Evolutionary conservation across 2,888 invertebrate species (phyloP), one percentile per base, ranked within the genome.

Genomic region (Noctua fimbriata): DNA sequence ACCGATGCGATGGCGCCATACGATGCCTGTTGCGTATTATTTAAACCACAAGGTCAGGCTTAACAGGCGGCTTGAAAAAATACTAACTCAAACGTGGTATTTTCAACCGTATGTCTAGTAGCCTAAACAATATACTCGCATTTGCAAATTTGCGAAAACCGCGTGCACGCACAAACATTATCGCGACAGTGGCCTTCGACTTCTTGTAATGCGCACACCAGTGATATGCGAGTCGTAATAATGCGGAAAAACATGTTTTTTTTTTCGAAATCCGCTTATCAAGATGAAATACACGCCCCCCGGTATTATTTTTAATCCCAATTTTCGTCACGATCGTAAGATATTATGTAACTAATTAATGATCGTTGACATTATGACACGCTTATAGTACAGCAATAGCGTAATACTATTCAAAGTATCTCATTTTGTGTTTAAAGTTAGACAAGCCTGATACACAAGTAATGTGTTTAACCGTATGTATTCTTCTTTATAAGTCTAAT

Each of bases 1-100:
- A 88, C 87, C 86, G 89, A 90, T 91, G 90, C 86, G 89, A 90
- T 91, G 90, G 92, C 93, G 93, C 89, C 90, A 89, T 87, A 88
- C 81, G 91, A 90, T 90, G 91, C 90, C 91, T 93, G 94, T 92
- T 95, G 95, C 95, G 96, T 95, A 95, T 95, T 95, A 95, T 95
- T 96, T 93, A 94, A 94, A 89, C 86, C 85, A 89, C 96, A 96
- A 96, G 96, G 96, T 91, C 94, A 92, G 74, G 89, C 88, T 91
- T 91, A 92, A 92, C 92, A 88, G 85, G 89, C 89, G 83, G 58
- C 87, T 92, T 88, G 88, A 92, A 92, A 92, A 91, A 91, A 89
- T 89, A 88, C 81, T 84, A 76, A 78, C 77, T 83, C 79, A 76
- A 66, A 81, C 93, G 89, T 91, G 87, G 91, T 89, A 95, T 84